Conservation (phyloP, 2,797 vertebrate species). For the Poecilia picta region DNA sequence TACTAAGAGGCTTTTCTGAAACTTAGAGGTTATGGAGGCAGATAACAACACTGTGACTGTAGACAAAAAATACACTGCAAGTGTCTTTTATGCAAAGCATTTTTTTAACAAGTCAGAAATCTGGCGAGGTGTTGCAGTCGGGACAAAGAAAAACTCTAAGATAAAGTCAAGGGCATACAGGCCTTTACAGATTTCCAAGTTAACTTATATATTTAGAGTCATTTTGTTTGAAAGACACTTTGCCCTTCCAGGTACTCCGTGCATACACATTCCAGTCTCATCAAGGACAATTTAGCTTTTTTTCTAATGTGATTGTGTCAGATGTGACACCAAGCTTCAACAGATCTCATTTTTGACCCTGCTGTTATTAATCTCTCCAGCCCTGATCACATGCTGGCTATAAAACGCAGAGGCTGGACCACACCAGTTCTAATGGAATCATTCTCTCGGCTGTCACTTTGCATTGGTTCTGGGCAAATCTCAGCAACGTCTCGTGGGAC, state of each 20-base stretch:
- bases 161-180: neutral
- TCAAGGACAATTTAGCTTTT: constrained; percentile 21
- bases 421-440: constrained; percentile 57
- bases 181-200: neutral
- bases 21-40: neutral
- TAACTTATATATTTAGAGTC: neutral
- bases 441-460: constrained; percentile 66
- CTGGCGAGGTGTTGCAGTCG: neutral
- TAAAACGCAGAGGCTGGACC: constrained; percentile 25
- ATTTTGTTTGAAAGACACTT: neutral
- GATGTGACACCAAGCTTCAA: constrained; percentile 7
- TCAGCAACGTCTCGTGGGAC: constrained; percentile 42
- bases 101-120: neutral
- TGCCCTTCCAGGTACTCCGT: constrained; percentile 5
- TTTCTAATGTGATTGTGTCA: constrained; percentile 17
- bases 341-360: constrained; percentile 32
- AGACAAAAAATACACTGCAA: neutral
- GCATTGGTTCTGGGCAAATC: constrained; percentile 53
- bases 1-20: neutral
- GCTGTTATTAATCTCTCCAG: constrained; percentile 33
- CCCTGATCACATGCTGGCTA: constrained; percentile 19
- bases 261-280: neutral
- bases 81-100: neutral
- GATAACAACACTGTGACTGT: neutral
- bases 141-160: neutral